These are phyloP conservation scores for Neogobius melanostomus DNA, from an alignment of 2,113 vertebrate genomes.

Conservation along the genomic window DNA sequence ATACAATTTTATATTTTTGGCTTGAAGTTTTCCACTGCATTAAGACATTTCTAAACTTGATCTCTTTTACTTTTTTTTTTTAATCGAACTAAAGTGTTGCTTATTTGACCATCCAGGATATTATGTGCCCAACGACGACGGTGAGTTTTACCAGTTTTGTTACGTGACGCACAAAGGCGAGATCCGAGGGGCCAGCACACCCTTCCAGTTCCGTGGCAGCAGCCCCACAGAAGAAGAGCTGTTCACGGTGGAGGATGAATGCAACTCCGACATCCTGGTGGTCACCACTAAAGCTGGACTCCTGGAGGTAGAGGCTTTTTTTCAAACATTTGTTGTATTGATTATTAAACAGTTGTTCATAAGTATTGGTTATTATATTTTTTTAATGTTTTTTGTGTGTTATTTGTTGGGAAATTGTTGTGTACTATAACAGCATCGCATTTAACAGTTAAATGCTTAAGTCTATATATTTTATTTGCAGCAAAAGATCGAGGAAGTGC, in stretches of 20 bases:
- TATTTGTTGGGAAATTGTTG: too few species aligned
- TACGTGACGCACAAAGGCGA: constrained; percentile 98
- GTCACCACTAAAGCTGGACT: constrained; percentile 96
- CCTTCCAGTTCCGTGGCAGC: constrained; percentile 93
- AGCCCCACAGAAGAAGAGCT: constrained; percentile 91
- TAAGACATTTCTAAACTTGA: background rate
- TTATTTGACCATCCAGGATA: constrained; percentile 78
- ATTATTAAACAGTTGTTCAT: background rate
- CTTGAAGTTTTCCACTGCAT: background rate
- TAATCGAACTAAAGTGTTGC: too few species aligned
- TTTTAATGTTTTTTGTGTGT: background rate
- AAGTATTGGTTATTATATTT: too few species aligned
- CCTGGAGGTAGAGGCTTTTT: constrained; percentile 82
- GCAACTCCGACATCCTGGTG: constrained; percentile 96
- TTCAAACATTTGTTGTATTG: background rate
- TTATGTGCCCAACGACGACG: constrained; percentile 95
- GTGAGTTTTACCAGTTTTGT: constrained; percentile 99
- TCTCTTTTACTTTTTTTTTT: too few species aligned
- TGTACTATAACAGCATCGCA: background rate
- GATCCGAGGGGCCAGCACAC: constrained; percentile 96
- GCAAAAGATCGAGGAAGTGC: constrained; percentile 94
- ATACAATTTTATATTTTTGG: background rate
- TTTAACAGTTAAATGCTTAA: background rate
- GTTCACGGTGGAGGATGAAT: constrained; percentile 96
- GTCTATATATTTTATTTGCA: constrained; percentile 47